A percentile compares a stretch with the other conserved stretches of the same genome.
phyloP scores from a whole-genome alignment of 2,113 vertebrate genomes.

The Triplophysa siluroides region DNA sequence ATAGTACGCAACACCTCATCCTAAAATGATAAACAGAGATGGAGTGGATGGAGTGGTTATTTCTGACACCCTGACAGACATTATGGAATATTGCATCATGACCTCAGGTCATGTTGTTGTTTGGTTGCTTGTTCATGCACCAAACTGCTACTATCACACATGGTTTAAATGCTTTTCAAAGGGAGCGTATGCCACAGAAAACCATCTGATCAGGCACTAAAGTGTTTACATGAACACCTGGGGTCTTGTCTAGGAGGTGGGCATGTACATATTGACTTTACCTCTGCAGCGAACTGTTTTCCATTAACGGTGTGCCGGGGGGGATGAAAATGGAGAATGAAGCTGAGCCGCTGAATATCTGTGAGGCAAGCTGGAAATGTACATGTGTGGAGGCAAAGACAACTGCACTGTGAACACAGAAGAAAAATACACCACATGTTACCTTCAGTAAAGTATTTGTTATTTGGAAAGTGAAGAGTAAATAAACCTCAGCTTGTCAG shows the following conservation, averaged over 20 bases:
- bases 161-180: neutral
- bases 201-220: neutral
- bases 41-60: neutral
- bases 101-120: neutral
- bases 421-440: constrained; percentile 30
- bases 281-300: constrained; percentile 88
- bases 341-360: constrained; percentile 85
- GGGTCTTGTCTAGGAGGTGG: too few species aligned
- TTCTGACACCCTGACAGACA: neutral
- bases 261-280: constrained; percentile 62
- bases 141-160: neutral
- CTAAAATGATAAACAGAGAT: neutral
- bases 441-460: neutral
- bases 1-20: neutral
- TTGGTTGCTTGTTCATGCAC: neutral
- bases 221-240: neutral
- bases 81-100: constrained; percentile 6
- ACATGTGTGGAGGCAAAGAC: constrained; percentile 79
- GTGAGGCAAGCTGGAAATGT: constrained; percentile 78
- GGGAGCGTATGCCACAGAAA: neutral
- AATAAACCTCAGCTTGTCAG: neutral
- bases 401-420: constrained; percentile 79
- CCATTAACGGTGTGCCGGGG: constrained; percentile 84
- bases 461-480: too few species aligned
- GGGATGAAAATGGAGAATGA: constrained; percentile 86